Percentiles rank a stretch among this genome's conserved stretches.
Conservation (phyloP, 2,113 vertebrate genomes). For the Seriola aureovittata region DNA sequence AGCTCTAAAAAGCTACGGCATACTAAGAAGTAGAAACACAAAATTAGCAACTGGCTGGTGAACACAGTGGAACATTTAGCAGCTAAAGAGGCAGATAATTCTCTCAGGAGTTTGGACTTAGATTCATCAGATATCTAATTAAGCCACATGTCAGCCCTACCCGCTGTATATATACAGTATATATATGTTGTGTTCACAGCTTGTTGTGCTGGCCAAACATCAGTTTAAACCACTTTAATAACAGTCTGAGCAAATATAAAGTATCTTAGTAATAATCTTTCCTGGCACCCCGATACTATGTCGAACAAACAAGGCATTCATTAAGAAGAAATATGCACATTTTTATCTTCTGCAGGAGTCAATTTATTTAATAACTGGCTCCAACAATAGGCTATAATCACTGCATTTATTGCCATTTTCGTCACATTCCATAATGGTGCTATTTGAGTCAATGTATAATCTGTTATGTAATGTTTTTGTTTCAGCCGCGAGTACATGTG, state of each 20-base stretch:
- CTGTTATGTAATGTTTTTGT: neutral
- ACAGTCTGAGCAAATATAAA: no score
- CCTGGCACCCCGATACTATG: no score
- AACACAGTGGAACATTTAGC: neutral
- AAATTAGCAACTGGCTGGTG: neutral
- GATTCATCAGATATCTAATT: neutral
- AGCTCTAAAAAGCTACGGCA: neutral
- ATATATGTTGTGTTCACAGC: neutral
- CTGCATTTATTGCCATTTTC: neutral
- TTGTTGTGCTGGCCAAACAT: neutral
- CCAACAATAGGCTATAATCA: neutral
- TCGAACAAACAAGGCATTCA: neutral
- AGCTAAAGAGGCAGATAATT: neutral
- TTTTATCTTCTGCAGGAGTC: neutral
- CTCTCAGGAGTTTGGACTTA: no score
- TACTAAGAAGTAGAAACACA: neutral
- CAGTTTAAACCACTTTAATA: neutral
- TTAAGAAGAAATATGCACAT: neutral
- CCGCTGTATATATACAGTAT: neutral
- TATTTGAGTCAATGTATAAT: neutral
- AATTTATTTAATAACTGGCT: neutral
- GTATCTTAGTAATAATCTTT: neutral
- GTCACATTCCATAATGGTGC: neutral
- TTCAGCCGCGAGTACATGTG: constrained; percentile 10
- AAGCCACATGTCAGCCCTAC: neutral